Conservation (phyloP, 2,113 vertebrate species). For the Xerus inauris region DNA sequence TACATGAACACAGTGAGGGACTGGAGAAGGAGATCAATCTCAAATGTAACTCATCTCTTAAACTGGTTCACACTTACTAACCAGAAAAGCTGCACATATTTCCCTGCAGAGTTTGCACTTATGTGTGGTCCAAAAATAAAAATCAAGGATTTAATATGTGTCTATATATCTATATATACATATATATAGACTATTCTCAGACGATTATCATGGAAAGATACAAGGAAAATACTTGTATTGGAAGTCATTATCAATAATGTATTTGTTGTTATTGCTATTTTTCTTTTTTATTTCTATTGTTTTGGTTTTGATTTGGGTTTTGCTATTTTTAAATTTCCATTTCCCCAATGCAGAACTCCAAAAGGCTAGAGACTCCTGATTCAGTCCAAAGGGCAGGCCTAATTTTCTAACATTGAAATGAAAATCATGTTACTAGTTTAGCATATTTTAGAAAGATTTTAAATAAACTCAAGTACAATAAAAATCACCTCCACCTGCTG, state of each 20-base stretch:
- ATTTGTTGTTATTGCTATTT: not conserved
- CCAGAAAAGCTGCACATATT: not conserved
- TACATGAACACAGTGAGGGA: not conserved
- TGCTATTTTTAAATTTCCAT: not conserved
- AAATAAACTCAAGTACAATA: conserved; percentile 52
- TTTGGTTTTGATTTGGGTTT: not conserved
- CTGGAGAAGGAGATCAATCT: not conserved
- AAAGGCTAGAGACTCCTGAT: not conserved
- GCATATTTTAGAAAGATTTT: conserved; percentile 37
- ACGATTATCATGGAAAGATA: not conserved
- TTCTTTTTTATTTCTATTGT: not conserved
- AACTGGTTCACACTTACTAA: not conserved
- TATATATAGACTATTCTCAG: not conserved
- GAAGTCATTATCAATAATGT: not conserved
- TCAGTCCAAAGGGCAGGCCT: not conserved
- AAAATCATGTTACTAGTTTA: conserved; percentile 55
- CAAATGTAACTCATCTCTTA: not conserved
- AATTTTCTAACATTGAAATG: conserved; percentile 60
- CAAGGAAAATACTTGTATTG: not conserved
- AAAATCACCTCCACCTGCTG: conserved; percentile 53
- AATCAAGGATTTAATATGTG: not conserved
- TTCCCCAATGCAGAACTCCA: not conserved
- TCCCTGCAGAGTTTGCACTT: not conserved
- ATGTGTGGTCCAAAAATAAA: conserved; percentile 1
- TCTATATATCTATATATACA: no score